These are phyloP conservation scores for Lycopodina hypogea DNA, from an alignment of 37 sponge, comb jelly and placozoan genomes.

Conservation along the genomic window DNA sequence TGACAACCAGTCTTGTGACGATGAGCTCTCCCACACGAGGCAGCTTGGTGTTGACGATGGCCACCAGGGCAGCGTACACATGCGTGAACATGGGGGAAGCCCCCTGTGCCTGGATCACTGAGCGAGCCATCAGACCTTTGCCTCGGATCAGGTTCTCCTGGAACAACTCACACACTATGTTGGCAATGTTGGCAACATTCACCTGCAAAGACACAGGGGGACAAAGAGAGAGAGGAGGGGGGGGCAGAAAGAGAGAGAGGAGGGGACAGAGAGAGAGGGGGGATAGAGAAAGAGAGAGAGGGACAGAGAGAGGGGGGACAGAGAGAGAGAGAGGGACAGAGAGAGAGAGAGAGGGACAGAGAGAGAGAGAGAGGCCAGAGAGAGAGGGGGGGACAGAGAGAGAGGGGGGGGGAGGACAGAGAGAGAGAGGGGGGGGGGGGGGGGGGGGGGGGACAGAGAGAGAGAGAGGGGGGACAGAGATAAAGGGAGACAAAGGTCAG, in stretches of 20 bases:
- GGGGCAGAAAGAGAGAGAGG: too few species aligned
- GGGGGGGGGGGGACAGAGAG: too few species aligned
- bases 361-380: not conserved
- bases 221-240: not conserved
- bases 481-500: too few species aligned
- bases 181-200: conserved; percentile 85
- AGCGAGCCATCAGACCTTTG: conserved; percentile 84
- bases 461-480: too few species aligned
- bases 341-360: too few species aligned
- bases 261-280: too few species aligned
- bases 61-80: conserved; percentile 94
- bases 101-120: conserved; percentile 88
- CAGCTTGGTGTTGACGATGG: conserved; percentile 97
- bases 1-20: conserved; percentile 74
- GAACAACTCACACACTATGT: conserved; percentile 85
- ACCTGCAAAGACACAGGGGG: conserved; percentile 42
- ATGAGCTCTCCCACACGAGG: conserved; percentile 93
- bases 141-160: conserved; percentile 95
- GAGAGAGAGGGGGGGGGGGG: too few species aligned
- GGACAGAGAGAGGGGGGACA: too few species aligned
- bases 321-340: too few species aligned
- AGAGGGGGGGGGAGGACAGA: too few species aligned
- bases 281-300: too few species aligned
- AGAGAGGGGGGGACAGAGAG: not conserved
- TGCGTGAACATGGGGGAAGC: conserved; percentile 95